Percentiles rank a stretch among this genome's conserved stretches.
phyloP scores from a whole-genome alignment of 2,113 vertebrate genomes.

The Sturnus vulgaris region DNA sequence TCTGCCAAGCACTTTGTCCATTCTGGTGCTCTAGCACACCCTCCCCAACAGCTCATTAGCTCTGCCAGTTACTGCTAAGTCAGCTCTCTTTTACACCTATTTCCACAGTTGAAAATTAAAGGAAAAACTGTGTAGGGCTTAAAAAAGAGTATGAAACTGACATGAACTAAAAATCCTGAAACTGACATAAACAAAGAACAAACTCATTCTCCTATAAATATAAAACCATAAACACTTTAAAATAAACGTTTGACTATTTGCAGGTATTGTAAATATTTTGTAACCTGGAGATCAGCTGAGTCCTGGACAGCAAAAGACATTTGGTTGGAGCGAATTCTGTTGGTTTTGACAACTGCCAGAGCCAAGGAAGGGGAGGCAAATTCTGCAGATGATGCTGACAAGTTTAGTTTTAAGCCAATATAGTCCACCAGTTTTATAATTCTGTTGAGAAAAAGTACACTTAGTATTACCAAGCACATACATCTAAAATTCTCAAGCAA shows the following conservation, averaged over 20 bases:
- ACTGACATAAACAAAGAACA: not conserved
- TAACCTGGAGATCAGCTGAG: slow-evolving; percentile 81
- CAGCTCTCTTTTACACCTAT: not conserved
- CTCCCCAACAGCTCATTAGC: not conserved
- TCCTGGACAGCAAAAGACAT: slow-evolving; percentile 78
- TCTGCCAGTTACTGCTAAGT: not conserved
- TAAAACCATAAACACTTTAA: not conserved
- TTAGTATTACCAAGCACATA: not conserved
- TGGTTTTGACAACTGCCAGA: slow-evolving; percentile 79
- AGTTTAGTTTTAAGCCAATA: slow-evolving; percentile 81
- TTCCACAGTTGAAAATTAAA: not conserved
- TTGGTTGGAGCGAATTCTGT: slow-evolving; percentile 73
- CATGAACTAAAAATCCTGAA: not conserved
- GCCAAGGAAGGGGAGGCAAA: slow-evolving; percentile 79
- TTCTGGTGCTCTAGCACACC: not conserved
- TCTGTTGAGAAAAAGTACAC: slow-evolving; percentile 67
- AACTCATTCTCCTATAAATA: not conserved
- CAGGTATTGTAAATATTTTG: not conserved
- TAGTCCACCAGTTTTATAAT: slow-evolving; percentile 82
- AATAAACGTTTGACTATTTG: not conserved
- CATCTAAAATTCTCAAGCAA: not conserved
- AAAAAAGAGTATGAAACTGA: not conserved
- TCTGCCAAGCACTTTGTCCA: not conserved
- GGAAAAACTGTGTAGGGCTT: not conserved
- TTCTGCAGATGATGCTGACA: slow-evolving; percentile 57